Base-by-base conservation (phyloP, 2,888 invertebrate species). In the Drepanosiphum platanoidis region DNA sequence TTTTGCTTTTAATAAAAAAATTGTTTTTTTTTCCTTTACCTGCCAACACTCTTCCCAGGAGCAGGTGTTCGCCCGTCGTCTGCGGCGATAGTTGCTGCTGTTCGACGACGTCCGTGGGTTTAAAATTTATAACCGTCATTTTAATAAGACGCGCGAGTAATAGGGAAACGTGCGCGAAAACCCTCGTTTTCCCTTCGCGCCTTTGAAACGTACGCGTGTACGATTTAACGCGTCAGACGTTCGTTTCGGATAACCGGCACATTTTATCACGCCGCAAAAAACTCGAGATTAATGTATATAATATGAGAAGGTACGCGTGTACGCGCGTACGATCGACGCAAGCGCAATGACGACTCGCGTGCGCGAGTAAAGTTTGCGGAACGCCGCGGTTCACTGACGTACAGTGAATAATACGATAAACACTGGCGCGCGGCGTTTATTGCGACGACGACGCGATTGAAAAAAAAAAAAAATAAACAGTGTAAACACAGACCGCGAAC, bases 41-140 rank as follows among this genome's bases (percentile, higher is more conserved):
- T 84, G 84, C 84, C n/a, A 84, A 77, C 30, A 84, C 84, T 70
- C 75, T 84, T n/a, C 84, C 84, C 84, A 84, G n/a, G 3, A 84
- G 84, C 30, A 84, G 58, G 30, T 84, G 72, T 46, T 83, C 83
- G 36, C 66, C 74, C 11, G 74, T 58, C 13, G 84, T 77, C 46
- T 66, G 72, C 46, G 83, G n/a, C 22, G 83, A 75, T 22, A 32
- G 42, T 7, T 74, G 75, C 39, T 74, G 75, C 27, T 64, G 74
- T 18, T 34, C 66, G 39, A n/a, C 68, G 22, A 64, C 64, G 8
- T 70, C 80, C 13, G 83, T 84, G 13, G 86, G 74, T 80, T 86
- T 86, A 66, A 86, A 86, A 86, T 86, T 86, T 68, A 86, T 81
- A 34, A 86, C 86, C 18, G 86, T 86, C 86, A 86, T 86, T 11